These are phyloP conservation scores for Daphoenositta chrysoptera DNA, from an alignment of 2,113 vertebrate species.

Conservation along the genomic window DNA sequence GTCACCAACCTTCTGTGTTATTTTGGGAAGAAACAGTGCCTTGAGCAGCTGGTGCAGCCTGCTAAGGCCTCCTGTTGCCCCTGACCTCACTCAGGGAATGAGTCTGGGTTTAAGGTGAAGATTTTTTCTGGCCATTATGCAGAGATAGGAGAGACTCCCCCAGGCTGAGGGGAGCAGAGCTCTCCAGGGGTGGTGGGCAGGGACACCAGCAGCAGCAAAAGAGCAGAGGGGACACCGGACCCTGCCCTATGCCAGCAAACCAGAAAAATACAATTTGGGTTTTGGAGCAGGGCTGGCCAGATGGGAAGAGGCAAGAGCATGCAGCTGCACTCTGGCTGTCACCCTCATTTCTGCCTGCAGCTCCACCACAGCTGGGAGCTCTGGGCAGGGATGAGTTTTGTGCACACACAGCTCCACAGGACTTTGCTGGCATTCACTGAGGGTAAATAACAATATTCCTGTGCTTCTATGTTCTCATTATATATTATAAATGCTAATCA, in stretches of 20 bases:
- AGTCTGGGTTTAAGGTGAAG: neutral
- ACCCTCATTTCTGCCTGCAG: neutral
- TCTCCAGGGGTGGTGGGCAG: rapidly evolving
- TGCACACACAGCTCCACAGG: neutral
- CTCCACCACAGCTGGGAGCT: neutral
- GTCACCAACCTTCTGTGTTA: neutral
- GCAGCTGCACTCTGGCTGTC: neutral
- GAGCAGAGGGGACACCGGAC: neutral
- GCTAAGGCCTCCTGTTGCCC: neutral
- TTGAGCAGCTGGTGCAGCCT: neutral
- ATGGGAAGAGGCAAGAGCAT: neutral
- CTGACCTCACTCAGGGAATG: neutral
- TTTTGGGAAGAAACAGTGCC: neutral
- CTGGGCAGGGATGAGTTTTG: neutral
- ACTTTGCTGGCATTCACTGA: neutral
- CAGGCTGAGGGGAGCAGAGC: neutral
- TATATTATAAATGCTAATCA: neutral
- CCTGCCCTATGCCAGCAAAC: neutral
- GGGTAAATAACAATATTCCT: neutral
- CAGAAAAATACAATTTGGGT: neutral
- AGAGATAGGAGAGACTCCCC: neutral
- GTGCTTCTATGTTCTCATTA: neutral
- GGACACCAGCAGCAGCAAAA: neutral
- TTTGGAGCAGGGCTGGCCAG: neutral
- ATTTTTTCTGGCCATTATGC: neutral